These are phyloP conservation scores for Pandemis cinnamomeana DNA, from an alignment of 2,888 invertebrate genomes.

Conservation along the genomic window DNA sequence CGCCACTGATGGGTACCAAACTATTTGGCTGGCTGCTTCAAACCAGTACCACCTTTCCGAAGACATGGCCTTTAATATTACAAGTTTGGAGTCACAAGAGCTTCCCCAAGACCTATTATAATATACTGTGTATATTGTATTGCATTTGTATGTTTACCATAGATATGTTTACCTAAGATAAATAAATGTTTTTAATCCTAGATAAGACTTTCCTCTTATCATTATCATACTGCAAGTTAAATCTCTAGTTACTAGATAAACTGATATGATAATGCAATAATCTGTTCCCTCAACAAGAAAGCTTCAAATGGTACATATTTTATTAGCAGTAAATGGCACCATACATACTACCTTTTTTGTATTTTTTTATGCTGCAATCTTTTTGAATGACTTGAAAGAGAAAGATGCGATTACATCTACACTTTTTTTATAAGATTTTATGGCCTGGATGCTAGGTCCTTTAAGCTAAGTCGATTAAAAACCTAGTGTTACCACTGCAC, in stretches of 20 bases:
- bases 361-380: too few relatives aligned
- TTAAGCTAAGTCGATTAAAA: too few relatives aligned
- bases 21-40: too few relatives aligned
- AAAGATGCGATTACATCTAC: too few relatives aligned
- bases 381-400: too few relatives aligned
- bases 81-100: background rate
- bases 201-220: slow-evolving; percentile 15
- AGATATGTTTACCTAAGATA: slow-evolving; percentile 18
- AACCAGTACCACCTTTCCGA: slow-evolving; percentile 19
- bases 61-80: background rate
- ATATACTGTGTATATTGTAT: slow-evolving; percentile 26
- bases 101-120: background rate
- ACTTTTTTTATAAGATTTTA: too few relatives aligned
- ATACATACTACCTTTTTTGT: too few relatives aligned
- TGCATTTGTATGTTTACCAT: slow-evolving; percentile 13
- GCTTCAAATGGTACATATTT: background rate
- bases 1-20: too few relatives aligned
- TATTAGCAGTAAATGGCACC: too few relatives aligned
- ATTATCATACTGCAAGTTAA: slow-evolving; percentile 19
- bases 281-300: background rate
- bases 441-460: too few relatives aligned
- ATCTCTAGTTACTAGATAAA: slow-evolving; percentile 12
- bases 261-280: background rate
- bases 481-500: too few relatives aligned
- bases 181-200: slow-evolving; percentile 24